Base-by-base conservation (phyloP, 1,140 invertebrate species). In the Drepana arcuata region DNA sequence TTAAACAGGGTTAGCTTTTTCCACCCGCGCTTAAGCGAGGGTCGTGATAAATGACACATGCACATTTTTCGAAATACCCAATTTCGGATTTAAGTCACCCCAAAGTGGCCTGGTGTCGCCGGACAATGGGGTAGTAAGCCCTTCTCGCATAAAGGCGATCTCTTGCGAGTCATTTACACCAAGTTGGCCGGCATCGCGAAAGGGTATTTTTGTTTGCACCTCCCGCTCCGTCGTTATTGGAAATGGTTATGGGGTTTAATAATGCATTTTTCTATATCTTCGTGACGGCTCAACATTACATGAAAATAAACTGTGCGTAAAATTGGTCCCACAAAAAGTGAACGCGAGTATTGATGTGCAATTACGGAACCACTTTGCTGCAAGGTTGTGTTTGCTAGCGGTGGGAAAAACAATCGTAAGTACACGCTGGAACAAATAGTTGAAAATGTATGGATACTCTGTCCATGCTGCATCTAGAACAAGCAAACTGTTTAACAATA, bases 1-100 rank as follows among this genome's bases (percentile, higher is more conserved):
- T 82, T 79, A 75, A 82, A 82, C 71, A 78, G 71, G 74, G 72
- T 73, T 77, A 77, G 58, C 54, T 74, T 71, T 74, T 73, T 68
- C 54, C 55, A 50, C 51, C 48, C 54, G 45, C 43, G 26, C 37
- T 42, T 46, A 39, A 53, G 41, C 48, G 47, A 66, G 72, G 77
- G 63, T 70, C 48, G 75, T 84, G 79, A 84, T 83, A 83, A 84
- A 84, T 83, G 82, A 83, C 80, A 83, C 80, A 82, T 84, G 82
- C 77, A 79, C 77, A 79, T 83, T 82, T 75, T 68, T 77, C 74
- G 72, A 83, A 83, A 84, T 83, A 84, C 82, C 82, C 82, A 84
- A 84, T 84, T 84, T 84, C 69, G 82, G 82, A 83, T 84, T 84
- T 83, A 83, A 84, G 80, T 83, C 75, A 74, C 77, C 80, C 82